Conservation (phyloP, 2,797 vertebrate genomes). For the Macropodus opercularis region DNA sequence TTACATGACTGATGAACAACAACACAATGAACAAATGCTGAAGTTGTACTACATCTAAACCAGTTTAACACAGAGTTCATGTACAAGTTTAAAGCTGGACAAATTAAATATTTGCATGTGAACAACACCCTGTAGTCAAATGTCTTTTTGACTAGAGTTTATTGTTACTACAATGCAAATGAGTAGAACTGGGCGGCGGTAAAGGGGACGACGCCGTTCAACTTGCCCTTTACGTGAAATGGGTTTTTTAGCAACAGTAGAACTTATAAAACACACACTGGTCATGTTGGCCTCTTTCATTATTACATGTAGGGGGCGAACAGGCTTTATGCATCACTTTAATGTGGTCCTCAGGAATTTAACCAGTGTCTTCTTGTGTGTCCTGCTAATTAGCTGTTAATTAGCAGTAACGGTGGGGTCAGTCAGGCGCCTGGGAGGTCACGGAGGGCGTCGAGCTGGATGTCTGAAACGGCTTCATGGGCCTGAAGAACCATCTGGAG, state of each 20-base stretch:
- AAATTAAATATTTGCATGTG: conserved; percentile 12
- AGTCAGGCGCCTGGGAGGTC: conserved; percentile 74
- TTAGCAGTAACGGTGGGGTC: conserved; percentile 80
- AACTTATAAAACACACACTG: too few relatives aligned
- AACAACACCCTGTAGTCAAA: too few relatives aligned
- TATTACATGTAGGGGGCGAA: too few relatives aligned
- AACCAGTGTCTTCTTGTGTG: conserved; percentile 23
- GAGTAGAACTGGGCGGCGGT: conserved; percentile 1
- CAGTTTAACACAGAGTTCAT: too few relatives aligned
- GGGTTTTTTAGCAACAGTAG: too few relatives aligned
- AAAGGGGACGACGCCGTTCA: background rate
- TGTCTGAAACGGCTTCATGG: conserved; percentile 95
- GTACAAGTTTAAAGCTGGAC: too few relatives aligned
- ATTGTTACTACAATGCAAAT: conserved; percentile 53
- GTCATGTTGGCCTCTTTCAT: too few relatives aligned
- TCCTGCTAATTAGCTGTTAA: conserved; percentile 35
- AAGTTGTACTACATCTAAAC: background rate
- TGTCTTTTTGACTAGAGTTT: background rate
- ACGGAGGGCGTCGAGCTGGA: conserved; percentile 87
- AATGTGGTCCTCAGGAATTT: too few relatives aligned
- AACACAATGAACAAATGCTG: conserved; percentile 35
- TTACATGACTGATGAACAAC: conserved; percentile 20
- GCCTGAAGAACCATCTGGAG: conserved; percentile 94
- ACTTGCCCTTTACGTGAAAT: too few relatives aligned
- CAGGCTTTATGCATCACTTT: too few relatives aligned